phyloP scores from a whole-genome alignment of 2,797 vertebrate genomes.

The Amblyopsis hoosieri region DNA sequence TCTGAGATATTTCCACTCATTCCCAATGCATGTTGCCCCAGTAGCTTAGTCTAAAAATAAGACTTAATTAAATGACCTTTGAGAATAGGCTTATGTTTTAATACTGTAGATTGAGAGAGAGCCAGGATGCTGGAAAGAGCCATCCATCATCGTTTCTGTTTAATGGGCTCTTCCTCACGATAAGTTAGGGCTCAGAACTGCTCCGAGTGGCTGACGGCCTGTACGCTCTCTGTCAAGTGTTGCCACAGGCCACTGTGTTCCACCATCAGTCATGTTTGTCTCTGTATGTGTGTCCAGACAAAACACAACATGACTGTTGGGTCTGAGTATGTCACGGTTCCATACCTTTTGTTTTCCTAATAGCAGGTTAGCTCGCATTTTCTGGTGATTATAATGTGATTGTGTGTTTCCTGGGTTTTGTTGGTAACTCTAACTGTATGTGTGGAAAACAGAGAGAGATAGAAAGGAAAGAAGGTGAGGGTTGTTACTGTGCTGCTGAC shows the following conservation, averaged over 20 bases:
- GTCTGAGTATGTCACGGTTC: background rate
- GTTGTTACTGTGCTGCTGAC: background rate
- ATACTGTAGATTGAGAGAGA: conserved; percentile 17
- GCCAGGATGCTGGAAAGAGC: conserved; percentile 42
- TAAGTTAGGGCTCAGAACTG: conserved; percentile 25
- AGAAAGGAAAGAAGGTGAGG: background rate
- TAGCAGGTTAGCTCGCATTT: conserved; percentile 16
- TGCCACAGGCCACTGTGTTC: conserved; percentile 30
- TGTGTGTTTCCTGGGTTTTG: conserved; percentile 41
- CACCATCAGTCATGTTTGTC: conserved; percentile 8
- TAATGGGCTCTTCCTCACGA: conserved; percentile 37
- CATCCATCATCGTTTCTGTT: conserved; percentile 48
- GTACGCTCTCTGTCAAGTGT: conserved; percentile 16
- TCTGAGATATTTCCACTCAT: background rate
- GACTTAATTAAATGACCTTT: background rate
- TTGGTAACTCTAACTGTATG: background rate
- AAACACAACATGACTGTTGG: background rate
- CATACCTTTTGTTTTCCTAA: conserved; percentile 17
- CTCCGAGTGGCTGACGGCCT: conserved; percentile 22
- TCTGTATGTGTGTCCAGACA: conserved; percentile 5
- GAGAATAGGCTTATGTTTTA: background rate
- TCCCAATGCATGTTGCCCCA: background rate
- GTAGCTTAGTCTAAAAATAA: too few relatives aligned
- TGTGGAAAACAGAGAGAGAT: conserved; percentile 20
- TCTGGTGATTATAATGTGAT: conserved; percentile 23